Evolutionary conservation across 2,888 invertebrate species (phyloP), one percentile per base, ranked within the genome.

Genomic region (Sisyra nigra): DNA sequence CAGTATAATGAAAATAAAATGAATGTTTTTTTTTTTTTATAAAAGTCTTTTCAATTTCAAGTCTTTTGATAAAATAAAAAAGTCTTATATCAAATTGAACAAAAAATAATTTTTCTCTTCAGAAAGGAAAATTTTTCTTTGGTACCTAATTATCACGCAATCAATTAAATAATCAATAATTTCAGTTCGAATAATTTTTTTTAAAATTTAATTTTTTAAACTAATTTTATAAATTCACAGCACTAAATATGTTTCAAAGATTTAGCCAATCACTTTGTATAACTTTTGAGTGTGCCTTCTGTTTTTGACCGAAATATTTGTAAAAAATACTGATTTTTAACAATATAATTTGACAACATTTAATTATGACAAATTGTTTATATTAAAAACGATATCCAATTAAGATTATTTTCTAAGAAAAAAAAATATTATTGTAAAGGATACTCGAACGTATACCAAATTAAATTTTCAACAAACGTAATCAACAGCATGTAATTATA

Each of bases 121-220:
- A 24, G 38, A 43, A 43, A 31, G 33, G 19, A 32, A 43, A 31
- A 35, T 19, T 35, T 41, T 42, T 43, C 43, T 43, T 43, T 43
- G 43, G 43, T 43, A 43, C 43, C 38, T 43, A 31, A 43, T 29
- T 43, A 43, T 43, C 43, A 43, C 43, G 43, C 37, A 42, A 35
- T 35, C 13, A 40, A 31, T 29, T 29, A 43, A 43, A 43, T 37
- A 32, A 43, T 34, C 19, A 38, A 31, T 43, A 31, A 43, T 38
- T 38, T 43, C 31, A 29, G 29, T 37, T 43, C 31, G 15, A 37
- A 43, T 37, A 37, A 43, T 17, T 43, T 38, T 43, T 43, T 38
- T n/a, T n/a, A n/a, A n/a, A 37, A 43, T 11, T 29, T 40, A 18
- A 37, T 18, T 37, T 37, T 37, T 40, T 33, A 41, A 41, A 33